Evolutionary conservation across 1,140 invertebrate genomes (phyloP).

Genomic region (Patella vulgata): DNA sequence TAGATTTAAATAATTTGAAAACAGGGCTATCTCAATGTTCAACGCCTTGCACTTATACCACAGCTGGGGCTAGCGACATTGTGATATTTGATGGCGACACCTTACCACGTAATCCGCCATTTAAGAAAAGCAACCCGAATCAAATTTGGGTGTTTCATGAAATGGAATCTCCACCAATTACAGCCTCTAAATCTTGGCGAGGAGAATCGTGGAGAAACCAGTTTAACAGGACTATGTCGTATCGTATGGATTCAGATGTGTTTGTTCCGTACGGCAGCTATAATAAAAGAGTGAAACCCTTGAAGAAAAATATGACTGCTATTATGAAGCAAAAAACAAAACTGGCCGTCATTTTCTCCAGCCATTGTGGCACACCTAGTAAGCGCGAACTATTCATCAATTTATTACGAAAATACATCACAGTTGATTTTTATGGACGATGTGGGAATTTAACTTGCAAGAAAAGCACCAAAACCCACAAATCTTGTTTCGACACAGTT

Average conservation of each 20-base stretch:
- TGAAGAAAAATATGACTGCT: slow-evolving; percentile 23
- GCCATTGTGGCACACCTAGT: slow-evolving; percentile 1
- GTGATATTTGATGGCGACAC: no score
- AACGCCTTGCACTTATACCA: no score
- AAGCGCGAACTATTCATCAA: background rate
- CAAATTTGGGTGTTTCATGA: slow-evolving; percentile 37
- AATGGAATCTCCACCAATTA: slow-evolving; percentile 20
- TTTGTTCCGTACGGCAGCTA: slow-evolving; percentile 29
- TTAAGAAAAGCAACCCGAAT: background rate
- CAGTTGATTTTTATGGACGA: slow-evolving; percentile 8
- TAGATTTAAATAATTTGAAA: no score
- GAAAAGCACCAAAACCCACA: background rate
- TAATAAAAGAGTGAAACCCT: background rate
- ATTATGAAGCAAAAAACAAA: slow-evolving; percentile 1
- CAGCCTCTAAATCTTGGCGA: slow-evolving; percentile 1
- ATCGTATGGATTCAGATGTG: slow-evolving; percentile 72
- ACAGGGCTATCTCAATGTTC: no score
- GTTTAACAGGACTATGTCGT: slow-evolving; percentile 84
- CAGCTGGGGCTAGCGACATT: no score
- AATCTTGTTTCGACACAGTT: background rate
- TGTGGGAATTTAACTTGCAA: slow-evolving; percentile 4
- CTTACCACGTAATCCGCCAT: no score
- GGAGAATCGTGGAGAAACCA: slow-evolving; percentile 19
- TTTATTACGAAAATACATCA: background rate
- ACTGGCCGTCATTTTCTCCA: slow-evolving; percentile 1